Evolutionary conservation across 1,140 invertebrate species (phyloP).

Genomic region (Gryllus bimaculatus): DNA sequence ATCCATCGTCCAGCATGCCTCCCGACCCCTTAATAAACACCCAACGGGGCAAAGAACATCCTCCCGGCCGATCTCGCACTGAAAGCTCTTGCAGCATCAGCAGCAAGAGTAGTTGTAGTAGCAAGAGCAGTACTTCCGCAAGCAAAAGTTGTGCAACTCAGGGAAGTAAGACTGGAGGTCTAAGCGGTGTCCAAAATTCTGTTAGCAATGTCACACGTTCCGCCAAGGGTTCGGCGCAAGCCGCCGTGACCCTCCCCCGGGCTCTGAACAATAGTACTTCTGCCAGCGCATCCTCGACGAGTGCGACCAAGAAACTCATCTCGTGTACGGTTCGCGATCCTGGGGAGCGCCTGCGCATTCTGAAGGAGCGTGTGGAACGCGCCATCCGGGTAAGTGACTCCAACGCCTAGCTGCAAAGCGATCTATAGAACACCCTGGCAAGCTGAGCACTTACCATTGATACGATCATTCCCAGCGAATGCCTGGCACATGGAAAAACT

Average conservation of each 20-base stretch:
- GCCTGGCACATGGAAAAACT: too few species aligned
- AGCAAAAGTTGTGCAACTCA: not conserved
- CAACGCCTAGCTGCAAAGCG: not conserved
- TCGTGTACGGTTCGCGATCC: not conserved
- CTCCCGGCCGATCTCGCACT: not conserved
- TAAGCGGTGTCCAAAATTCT: too few species aligned
- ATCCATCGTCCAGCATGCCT: not conserved
- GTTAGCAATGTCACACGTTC: not conserved
- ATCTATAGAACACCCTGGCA: not conserved
- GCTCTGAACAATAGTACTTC: not conserved
- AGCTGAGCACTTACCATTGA: not conserved
- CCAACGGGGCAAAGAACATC: not conserved
- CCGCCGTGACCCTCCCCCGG: too few species aligned
- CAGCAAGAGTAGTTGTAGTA: not conserved
- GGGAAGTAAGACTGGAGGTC: not conserved
- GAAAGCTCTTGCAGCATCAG: not conserved
- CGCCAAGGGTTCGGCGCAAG: not conserved
- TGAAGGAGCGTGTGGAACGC: not conserved
- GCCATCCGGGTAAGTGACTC: constrained; percentile 7
- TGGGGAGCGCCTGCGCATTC: not conserved
- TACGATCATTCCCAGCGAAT: too few species aligned
- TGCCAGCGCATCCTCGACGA: not conserved
- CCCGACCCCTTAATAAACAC: not conserved
- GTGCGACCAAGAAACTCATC: not conserved
- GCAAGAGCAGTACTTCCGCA: not conserved